Base-by-base conservation (phyloP, 1,140 invertebrate genomes). In the Drosophila oshimai region DNA sequence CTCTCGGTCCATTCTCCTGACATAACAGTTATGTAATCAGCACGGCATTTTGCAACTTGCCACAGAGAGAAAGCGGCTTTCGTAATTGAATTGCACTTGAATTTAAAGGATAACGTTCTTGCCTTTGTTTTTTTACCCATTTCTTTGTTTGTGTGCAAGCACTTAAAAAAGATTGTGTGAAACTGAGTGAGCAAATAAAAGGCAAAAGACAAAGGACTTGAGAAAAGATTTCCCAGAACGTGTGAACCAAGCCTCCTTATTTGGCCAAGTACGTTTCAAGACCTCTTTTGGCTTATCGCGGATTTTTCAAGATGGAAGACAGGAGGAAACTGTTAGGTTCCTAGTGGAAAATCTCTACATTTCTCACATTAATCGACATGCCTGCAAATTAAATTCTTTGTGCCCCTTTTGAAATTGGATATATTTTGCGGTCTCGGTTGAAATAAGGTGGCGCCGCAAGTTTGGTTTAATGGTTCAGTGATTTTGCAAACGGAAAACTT, bases 1-100 rank as follows among this genome's bases (percentile, higher is more conserved):
- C 28, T 13, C 22, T 28, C 15, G 15, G 34, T 18, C 57, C 29
- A 15, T 28, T 55, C 70, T 78, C 53, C 61, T 62, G 55, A 75
- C 39, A 74, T 80, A 80, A 74, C 70, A 20, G 60, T 86, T 86
- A 87, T 79, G 84, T 69, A 87, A 86, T 75, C 71, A 36, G 34
- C 49, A 64, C 18, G 37, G 65, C 51, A 60, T 50, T 71, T 71
- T 34, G 34, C 39, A 26, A 26, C 51, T 70, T 39, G 29, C 24
- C 29, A 36, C 44, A 45, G 29, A 24, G 18, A 73, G 37, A 62
- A 45, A 45, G 37, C 58, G 69, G 39, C 71, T 64, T 53, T 42
- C 41, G 9, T 15, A n/a, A 15, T 33, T 31, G 42, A 60, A 87
- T 84, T 80, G 75, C 75, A 75, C 81, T 86, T 73, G 42, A 75